These are phyloP conservation scores for Spongilla lacustris DNA, from an alignment of 37 sponge, comb jelly and placozoan genomes.

Conservation along the genomic window DNA sequence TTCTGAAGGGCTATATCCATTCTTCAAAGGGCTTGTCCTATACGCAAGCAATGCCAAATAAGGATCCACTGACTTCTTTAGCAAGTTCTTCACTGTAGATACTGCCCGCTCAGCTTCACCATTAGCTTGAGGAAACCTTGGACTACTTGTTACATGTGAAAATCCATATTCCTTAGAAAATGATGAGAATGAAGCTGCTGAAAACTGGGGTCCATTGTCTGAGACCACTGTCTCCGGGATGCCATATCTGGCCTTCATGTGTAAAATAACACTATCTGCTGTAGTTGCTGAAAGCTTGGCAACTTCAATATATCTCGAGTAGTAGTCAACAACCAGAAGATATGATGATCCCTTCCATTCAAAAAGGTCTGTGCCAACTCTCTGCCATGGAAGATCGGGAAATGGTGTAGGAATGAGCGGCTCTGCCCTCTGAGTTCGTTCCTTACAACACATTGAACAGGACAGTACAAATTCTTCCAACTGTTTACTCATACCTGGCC, in stretches of 20 bases:
- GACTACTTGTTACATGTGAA: constrained; percentile 50
- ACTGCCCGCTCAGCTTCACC: constrained; percentile 63
- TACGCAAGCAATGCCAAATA: constrained; percentile 50
- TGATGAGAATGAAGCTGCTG: constrained; percentile 8
- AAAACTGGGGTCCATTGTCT: constrained; percentile 74
- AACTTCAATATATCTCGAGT: constrained; percentile 44
- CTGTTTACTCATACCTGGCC: constrained; percentile 30
- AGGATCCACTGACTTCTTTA: constrained; percentile 29
- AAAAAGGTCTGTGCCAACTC: constrained; percentile 47
- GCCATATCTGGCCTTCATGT: constrained; percentile 61
- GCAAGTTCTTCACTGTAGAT: constrained; percentile 37
- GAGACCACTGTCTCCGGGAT: constrained; percentile 43
- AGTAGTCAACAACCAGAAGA: constrained; percentile 54
- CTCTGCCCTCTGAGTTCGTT: constrained; percentile 3
- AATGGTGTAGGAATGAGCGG: constrained; percentile 29
- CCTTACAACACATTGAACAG: constrained; percentile 26
- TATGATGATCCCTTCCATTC: constrained; percentile 25
- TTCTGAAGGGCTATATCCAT: constrained; percentile 65
- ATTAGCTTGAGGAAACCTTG: constrained; percentile 54
- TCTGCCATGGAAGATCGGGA: constrained; percentile 52
- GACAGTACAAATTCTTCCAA: constrained; percentile 19
- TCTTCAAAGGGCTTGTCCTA: constrained; percentile 55
- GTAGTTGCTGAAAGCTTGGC: constrained; percentile 4
- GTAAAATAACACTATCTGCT: neutral
- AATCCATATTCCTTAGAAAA: constrained; percentile 59